These are phyloP conservation scores for Hemitrygon akajei DNA, from an alignment of 2,797 vertebrate genomes.

Conservation along the genomic window DNA sequence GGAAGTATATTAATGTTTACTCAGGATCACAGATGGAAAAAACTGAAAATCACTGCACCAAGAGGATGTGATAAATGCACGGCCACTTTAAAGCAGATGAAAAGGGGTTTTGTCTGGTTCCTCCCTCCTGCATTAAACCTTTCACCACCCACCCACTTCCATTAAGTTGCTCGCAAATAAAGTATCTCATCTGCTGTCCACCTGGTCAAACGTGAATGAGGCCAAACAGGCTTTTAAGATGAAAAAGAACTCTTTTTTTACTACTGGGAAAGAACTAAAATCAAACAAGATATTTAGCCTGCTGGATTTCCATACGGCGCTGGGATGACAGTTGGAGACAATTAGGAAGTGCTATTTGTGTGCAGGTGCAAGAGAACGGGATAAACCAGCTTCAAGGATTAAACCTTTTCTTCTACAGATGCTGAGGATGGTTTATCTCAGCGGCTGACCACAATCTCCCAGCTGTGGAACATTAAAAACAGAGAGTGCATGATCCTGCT, in stretches of 20 bases:
- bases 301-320: neutral
- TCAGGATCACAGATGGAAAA: neutral
- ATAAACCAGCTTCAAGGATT: neutral
- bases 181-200: neutral
- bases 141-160: neutral
- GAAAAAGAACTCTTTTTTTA: neutral
- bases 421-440: neutral
- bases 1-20: neutral
- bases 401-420: neutral
- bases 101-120: neutral
- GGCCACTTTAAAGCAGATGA: neutral
- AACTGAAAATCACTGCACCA: neutral
- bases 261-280: neutral
- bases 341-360: neutral
- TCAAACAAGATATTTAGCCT: neutral
- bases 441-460: neutral
- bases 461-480: conserved; percentile 9
- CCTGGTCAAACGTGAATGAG: neutral
- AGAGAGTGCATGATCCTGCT: neutral
- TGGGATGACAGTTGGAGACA: neutral
- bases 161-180: neutral
- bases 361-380: neutral
- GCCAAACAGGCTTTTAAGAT: neutral
- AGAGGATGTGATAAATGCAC: neutral
- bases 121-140: neutral